Evolutionary conservation across 1,140 invertebrate species (phyloP).

Genomic region (Papilio helenus): DNA sequence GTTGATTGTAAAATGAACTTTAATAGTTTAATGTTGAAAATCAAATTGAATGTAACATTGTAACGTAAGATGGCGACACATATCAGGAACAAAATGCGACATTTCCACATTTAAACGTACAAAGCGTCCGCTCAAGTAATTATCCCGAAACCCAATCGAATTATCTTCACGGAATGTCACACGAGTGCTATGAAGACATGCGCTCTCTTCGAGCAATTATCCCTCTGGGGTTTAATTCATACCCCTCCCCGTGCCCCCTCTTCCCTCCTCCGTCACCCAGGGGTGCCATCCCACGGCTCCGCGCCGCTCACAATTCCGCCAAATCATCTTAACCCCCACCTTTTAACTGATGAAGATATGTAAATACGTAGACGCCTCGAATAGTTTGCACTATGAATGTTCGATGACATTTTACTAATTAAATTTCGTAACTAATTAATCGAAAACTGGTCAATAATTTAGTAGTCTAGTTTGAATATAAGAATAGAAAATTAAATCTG

Average conservation of each 20-base stretch:
- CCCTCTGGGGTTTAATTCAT: conserved; percentile 48
- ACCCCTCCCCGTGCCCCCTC: conserved; percentile 8
- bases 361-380: conserved; percentile 62
- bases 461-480: neutral
- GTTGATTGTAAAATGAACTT: neutral
- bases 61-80: conserved; percentile 46
- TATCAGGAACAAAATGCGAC: conserved; percentile 53
- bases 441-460: neutral
- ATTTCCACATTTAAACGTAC: conserved; percentile 53
- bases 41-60: conserved; percentile 40
- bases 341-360: conserved; percentile 76
- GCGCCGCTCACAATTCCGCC: conserved; percentile 60
- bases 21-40: conserved; percentile 30
- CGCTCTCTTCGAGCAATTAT: conserved; percentile 74
- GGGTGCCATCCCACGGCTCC: conserved; percentile 35
- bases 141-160: conserved; percentile 72
- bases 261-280: neutral
- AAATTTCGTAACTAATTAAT: conserved; percentile 10
- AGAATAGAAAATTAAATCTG: neutral
- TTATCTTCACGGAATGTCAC: conserved; percentile 71
- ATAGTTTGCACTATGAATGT: conserved; percentile 53
- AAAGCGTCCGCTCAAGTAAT: conserved; percentile 57
- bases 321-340: conserved; percentile 78
- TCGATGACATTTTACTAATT: conserved; percentile 22
- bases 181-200: conserved; percentile 73